Conservation (phyloP, 2,797 vertebrate genomes). For the Oophaga sylvatica region DNA sequence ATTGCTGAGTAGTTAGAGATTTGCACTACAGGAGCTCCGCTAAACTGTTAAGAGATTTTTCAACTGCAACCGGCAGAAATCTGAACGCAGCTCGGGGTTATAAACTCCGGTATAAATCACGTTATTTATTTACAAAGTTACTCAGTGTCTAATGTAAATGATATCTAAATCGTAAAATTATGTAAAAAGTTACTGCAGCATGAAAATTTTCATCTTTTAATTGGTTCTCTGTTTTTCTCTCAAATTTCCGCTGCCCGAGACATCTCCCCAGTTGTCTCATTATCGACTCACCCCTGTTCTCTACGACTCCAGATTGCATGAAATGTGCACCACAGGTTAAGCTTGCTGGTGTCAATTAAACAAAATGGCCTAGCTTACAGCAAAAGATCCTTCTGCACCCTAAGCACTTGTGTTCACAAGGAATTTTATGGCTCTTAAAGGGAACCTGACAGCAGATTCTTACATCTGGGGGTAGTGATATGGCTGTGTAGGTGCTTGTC, state of each 20-base stretch:
- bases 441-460: too few species aligned
- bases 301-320: background rate
- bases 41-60: too few species aligned
- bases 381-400: background rate
- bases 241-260: background rate
- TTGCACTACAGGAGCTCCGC: too few species aligned
- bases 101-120: too few species aligned
- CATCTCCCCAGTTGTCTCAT: background rate
- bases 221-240: background rate
- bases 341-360: background rate
- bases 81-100: too few species aligned
- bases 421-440: background rate
- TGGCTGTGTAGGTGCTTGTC: too few species aligned
- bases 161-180: background rate
- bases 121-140: too few species aligned
- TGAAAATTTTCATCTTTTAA: background rate
- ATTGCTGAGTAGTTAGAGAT: too few species aligned
- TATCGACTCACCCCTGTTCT: background rate
- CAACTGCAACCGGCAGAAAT: too few species aligned
- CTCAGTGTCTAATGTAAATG: background rate
- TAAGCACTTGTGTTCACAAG: background rate
- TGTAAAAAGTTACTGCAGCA: background rate
- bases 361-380: background rate
- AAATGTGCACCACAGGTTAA: background rate
- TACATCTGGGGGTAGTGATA: too few species aligned